These are phyloP conservation scores for Kryptolebias marmoratus DNA, from an alignment of 2,113 vertebrate genomes.

Conservation along the genomic window DNA sequence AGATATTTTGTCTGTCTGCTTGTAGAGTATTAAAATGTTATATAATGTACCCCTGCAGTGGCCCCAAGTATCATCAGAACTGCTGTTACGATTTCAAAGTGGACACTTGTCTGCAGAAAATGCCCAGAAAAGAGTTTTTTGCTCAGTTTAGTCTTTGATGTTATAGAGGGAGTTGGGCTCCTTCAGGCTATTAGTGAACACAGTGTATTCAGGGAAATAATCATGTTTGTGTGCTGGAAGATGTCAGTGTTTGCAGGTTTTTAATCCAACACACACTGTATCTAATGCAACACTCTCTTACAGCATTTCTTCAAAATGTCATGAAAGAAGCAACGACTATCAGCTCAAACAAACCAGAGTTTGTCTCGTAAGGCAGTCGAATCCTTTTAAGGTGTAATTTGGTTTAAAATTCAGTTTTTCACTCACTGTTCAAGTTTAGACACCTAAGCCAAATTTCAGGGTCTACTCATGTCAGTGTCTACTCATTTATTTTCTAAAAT, in stretches of 20 bases:
- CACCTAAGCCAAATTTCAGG: too few species aligned
- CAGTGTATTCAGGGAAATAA: constrained; percentile 19
- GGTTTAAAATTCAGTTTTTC: too few species aligned
- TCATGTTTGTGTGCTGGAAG: background rate
- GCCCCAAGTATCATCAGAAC: constrained; percentile 55
- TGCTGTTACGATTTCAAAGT: constrained; percentile 49
- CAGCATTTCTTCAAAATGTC: too few species aligned
- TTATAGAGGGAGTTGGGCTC: constrained; percentile 50
- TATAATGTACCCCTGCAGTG: constrained; percentile 57
- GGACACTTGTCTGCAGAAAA: constrained; percentile 56
- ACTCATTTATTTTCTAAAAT: too few species aligned
- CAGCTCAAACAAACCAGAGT: too few species aligned
- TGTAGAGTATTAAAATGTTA: constrained; percentile 49
- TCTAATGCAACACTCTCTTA: too few species aligned
- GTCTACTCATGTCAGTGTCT: background rate
- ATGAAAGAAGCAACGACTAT: too few species aligned
- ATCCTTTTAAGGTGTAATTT: too few species aligned
- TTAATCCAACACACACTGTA: too few species aligned
- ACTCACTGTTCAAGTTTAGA: too few species aligned
- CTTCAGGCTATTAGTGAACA: constrained; percentile 47
- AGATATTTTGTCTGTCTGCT: constrained; percentile 39
- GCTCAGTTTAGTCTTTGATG: constrained; percentile 54
- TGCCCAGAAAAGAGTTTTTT: constrained; percentile 47
- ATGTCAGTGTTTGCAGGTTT: too few species aligned
- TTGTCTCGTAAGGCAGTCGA: too few species aligned